A percentile compares a stretch with the other conserved stretches of the same genome.
Conservation (phyloP, 2,888 invertebrate genomes). For the Halictus ligatus region DNA sequence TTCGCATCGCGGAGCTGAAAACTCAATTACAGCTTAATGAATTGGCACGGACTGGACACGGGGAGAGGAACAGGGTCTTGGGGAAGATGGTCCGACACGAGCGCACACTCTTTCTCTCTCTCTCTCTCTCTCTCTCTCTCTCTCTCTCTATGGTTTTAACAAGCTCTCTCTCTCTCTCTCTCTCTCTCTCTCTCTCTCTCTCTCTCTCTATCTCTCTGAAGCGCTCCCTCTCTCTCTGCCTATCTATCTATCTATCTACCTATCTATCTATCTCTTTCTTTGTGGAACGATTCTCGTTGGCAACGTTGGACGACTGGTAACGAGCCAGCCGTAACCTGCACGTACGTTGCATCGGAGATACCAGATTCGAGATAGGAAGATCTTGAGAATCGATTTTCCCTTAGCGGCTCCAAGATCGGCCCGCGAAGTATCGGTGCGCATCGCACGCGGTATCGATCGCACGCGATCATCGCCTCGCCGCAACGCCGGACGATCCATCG, state of each 20-base stretch:
- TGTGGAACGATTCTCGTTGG: conserved; percentile 22
- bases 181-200: not conserved
- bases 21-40: conserved; percentile 84
- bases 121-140: not conserved
- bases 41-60: conserved; percentile 75
- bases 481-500: conserved; percentile 31
- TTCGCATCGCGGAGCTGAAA: conserved; percentile 82
- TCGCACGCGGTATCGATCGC: conserved; percentile 57
- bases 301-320: conserved; percentile 51
- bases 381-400: conserved; percentile 73
- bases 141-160: too few species aligned
- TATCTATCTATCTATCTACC: not conserved
- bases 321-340: conserved; percentile 57
- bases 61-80: conserved; percentile 25
- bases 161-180: not conserved
- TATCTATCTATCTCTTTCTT: too few species aligned
- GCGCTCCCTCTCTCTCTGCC: not conserved
- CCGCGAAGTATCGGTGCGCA: conserved; percentile 24
- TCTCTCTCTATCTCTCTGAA: too few species aligned
- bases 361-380: conserved; percentile 70
- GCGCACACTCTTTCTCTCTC: not conserved
- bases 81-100: conserved; percentile 34
- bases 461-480: conserved; percentile 53
- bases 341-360: conserved; percentile 63
- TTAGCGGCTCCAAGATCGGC: conserved; percentile 51